Evolutionary conservation across 2,888 invertebrate species (phyloP).

Genomic region (Philaethria dido): DNA sequence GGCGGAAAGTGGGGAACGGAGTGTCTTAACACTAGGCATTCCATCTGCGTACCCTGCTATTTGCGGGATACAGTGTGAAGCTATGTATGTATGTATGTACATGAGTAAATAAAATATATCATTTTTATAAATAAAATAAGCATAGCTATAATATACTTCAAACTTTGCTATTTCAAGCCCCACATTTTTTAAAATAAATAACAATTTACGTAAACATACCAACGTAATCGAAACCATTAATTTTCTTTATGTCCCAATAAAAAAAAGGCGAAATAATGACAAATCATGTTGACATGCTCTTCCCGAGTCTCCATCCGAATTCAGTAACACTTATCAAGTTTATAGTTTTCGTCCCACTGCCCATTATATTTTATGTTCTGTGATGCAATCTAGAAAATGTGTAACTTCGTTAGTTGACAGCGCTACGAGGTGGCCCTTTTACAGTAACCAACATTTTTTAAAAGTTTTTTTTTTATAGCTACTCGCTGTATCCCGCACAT

Average conservation of each 20-base stretch:
- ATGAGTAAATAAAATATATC: no score
- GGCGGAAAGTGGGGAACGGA: no score
- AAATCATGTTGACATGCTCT: slow-evolving; percentile 18
- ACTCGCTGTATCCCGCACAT: no score
- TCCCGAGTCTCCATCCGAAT: slow-evolving; percentile 34
- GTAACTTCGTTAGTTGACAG: slow-evolving; percentile 47
- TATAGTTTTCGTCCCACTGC: slow-evolving; percentile 59
- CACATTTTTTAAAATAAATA: not conserved
- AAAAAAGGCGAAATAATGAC: slow-evolving; percentile 15
- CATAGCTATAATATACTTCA: no score
- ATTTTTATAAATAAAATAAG: no score
- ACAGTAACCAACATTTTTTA: not conserved
- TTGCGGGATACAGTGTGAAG: no score
- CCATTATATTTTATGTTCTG: slow-evolving; percentile 68
- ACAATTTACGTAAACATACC: not conserved
- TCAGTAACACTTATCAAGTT: slow-evolving; percentile 47
- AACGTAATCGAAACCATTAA: not conserved
- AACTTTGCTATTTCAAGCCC: no score
- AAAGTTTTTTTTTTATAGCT: no score
- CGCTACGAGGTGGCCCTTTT: not conserved
- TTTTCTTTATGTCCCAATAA: slow-evolving; percentile 16
- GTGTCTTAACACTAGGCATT: no score
- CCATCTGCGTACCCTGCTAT: no score
- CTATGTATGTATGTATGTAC: no score
- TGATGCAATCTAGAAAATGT: slow-evolving; percentile 50